Evolutionary conservation across 2,113 vertebrate species (phyloP), one percentile per base, ranked within the genome.

Genomic region (Pleuronectes platessa): DNA sequence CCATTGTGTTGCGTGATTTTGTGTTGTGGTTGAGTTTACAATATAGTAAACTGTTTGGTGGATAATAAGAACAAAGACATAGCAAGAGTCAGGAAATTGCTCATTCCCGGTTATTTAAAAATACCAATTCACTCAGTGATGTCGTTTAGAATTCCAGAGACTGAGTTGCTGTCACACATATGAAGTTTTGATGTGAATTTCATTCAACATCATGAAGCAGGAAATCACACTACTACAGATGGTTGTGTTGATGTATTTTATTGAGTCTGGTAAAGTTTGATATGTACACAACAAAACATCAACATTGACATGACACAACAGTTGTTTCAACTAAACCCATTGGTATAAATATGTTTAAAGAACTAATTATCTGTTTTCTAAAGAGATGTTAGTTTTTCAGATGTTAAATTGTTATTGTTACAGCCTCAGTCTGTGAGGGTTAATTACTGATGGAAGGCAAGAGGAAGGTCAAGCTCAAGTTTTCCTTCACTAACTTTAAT

Each of bases 401-500:
- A 72, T 71, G 56, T n/a, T 49, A 49, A 4, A 18, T 2, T 49
- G 47, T 49, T 12, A 47, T 4, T 73, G 54, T 83, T 70, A 69
- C 45, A 42, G 63, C 60, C 58, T 86, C n/a, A 24, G 37, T 3
- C 70, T 90, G 78, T 61, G 75, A 85, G 53, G 79, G 51, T 51
- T 89, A 61, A 81, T 94, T 81, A 93, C 86, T 88, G 85, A 89
- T 65, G 70, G 79, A 95, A 92, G 47, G 86, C 62, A 76, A 93
- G 88, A 73, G 93, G 95, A 70, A 96, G 78, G 49, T 94, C 92
- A 79, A 97, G 82, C 81, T 89, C 95, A 59, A 98, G 84, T 79
- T 92, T 95, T 86, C 92, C 95, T 26, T 92, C 92, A 53, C 61
- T 88, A 86, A 94, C 40, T 71, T 84, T 93, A 51, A 96, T 10